Evolutionary conservation across 2,888 invertebrate species (phyloP).

Genomic region (Bugula neritina): DNA sequence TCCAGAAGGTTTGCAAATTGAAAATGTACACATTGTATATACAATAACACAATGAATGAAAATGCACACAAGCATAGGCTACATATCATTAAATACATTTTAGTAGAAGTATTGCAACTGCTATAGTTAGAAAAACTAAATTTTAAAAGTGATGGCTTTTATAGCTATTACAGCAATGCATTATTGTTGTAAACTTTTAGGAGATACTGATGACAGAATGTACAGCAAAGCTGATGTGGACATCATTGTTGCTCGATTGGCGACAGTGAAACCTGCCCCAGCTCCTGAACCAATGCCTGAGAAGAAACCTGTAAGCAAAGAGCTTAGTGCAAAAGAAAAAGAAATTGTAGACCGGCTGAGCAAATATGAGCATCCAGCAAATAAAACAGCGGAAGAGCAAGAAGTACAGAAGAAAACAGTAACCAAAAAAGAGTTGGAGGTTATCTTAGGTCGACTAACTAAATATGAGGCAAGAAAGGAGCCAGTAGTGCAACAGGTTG

Average conservation of each 20-base stretch:
- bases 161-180: too few species aligned
- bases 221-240: slow-evolving; percentile 25
- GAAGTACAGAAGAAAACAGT: slow-evolving; percentile 3
- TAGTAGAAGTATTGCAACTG: too few species aligned
- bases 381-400: not conserved
- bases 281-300: not conserved
- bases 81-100: too few species aligned
- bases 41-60: too few species aligned
- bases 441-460: not conserved
- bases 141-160: too few species aligned
- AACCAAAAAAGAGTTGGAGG: not conserved
- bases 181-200: too few species aligned
- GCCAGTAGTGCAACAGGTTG: not conserved
- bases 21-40: too few species aligned
- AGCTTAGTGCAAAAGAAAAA: slow-evolving; percentile 14
- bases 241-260: not conserved
- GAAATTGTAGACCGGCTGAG: slow-evolving; percentile 18
- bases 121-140: too few species aligned
- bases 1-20: slow-evolving; percentile 18
- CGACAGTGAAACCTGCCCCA: not conserved
- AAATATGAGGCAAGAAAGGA: not conserved
- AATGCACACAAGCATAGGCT: too few species aligned
- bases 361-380: slow-evolving; percentile 22
- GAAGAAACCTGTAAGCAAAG: slow-evolving; percentile 6
- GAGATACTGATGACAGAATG: not conserved